Evolutionary conservation across 2,113 vertebrate genomes (phyloP).

Genomic region (Varanus komodoensis): DNA sequence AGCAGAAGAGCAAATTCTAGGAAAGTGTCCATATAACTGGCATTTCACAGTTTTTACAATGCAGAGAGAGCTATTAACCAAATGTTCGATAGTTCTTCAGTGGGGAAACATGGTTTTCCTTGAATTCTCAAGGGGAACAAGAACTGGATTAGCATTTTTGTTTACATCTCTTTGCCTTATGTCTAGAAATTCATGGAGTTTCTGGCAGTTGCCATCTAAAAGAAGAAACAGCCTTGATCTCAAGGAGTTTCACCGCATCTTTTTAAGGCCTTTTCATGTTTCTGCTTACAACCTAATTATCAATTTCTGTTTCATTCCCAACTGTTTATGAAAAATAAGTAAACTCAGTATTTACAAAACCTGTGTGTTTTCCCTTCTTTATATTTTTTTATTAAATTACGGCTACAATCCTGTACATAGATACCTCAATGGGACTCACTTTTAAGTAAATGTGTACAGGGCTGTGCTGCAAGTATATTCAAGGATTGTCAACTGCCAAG

Average conservation of each 20-base stretch:
- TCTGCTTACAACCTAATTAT: not conserved
- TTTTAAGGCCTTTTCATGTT: not conserved
- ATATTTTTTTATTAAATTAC: too few species aligned
- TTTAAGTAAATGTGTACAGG: too few species aligned
- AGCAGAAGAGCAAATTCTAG: conserved; percentile 6
- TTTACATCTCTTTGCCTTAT: conserved; percentile 30
- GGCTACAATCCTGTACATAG: too few species aligned
- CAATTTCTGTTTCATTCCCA: not conserved
- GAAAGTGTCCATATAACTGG: conserved; percentile 9
- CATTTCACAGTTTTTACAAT: conserved; percentile 15
- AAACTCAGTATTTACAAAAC: not conserved
- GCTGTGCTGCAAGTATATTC: too few species aligned
- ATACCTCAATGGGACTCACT: too few species aligned
- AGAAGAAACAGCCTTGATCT: not conserved
- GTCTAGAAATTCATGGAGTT: conserved; percentile 7
- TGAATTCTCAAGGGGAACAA: conserved; percentile 4
- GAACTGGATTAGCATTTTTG: conserved; percentile 19
- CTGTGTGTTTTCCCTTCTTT: not conserved
- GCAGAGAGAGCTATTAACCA: conserved; percentile 42
- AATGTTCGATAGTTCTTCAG: conserved; percentile 32
- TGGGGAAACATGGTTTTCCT: conserved; percentile 9
- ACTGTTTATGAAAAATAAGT: not conserved
- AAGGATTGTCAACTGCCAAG: not conserved
- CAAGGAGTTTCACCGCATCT: not conserved
- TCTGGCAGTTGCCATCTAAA: not conserved